Evolutionary conservation across 2,113 vertebrate species (phyloP).

Genomic region (Pithys albifrons): DNA sequence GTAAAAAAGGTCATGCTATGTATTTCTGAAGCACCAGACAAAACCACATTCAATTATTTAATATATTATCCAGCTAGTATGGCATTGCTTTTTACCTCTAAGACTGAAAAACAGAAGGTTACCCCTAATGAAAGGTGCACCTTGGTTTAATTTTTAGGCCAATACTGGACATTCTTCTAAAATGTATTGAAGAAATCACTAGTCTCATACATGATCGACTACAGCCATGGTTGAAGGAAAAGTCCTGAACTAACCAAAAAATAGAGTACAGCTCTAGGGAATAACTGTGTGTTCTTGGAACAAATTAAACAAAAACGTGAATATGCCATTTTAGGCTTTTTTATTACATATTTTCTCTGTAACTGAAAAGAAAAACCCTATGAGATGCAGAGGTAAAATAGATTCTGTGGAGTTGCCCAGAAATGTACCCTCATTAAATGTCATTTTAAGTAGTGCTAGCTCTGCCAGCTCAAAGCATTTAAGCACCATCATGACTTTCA

Average conservation of each 20-base stretch:
- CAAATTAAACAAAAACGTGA: neutral
- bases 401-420: conserved; percentile 27
- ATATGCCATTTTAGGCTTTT: neutral
- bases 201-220: neutral
- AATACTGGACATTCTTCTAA: neutral
- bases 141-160: neutral
- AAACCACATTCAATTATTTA: neutral
- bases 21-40: neutral
- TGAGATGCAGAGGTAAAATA: conserved; percentile 35
- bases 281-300: neutral
- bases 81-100: neutral
- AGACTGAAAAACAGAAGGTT: neutral
- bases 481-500: conserved; percentile 52
- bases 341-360: neutral
- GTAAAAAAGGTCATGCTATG: neutral
- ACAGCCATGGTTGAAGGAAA: neutral
- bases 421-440: conserved; percentile 58
- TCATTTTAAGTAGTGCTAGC: conserved; percentile 20
- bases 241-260: neutral
- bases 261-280: neutral
- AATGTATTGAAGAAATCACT: neutral
- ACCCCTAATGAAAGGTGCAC: neutral
- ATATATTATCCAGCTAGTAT: neutral
- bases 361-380: neutral
- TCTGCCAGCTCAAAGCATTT: conserved; percentile 38